Evolutionary conservation across 1,140 invertebrate genomes (phyloP), one percentile per base, ranked within the genome.

Genomic region (Samia ricini): DNA sequence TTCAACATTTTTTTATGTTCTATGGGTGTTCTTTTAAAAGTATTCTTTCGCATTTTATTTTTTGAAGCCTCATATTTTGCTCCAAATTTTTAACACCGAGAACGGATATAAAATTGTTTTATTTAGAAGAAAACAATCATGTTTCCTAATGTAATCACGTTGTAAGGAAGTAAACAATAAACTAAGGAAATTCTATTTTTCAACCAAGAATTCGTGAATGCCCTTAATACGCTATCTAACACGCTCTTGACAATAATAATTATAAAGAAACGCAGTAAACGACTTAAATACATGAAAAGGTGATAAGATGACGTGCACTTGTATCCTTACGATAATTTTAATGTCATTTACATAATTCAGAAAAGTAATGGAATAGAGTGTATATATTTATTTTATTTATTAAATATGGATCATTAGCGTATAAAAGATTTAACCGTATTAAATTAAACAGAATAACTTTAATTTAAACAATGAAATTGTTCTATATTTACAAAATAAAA

Each of bases 311-410:
- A 64, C 60, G 60, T 63, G 48, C 48, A 56, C 66, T 61, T 66
- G 67, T 68, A 42, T 71, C 61, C 59, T 63, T 59, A 59, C 68
- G 62, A 70, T 60, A 73, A 72, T 64, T 68, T 65, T 69, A 58
- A 64, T 67, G 64, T 73, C 69, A 74, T 81, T 84, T 72, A 63
- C 76, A 77, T 81, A 78, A 69, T 79, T 76, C 71, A 59, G 69
- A 74, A 76, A 70, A 79, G 55, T 33, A 58, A 61, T 58, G 54
- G 29, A 10, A 56, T 63, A 23, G 72, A 77, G 74, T 42, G 24
- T 52, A 7, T 15, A 12, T 12, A 42, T n/a, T n/a, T n/a, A n/a
- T n/a, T n/a, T 15, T 36, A 29, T 24, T 56, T 63, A 42, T 57
- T 29, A 18, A 6, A n/a, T 56, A 29, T 29, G 2, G n/a, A n/a